Percentiles rank a stretch among this genome's conserved stretches.
Evolutionary conservation across 1,140 invertebrate species (phyloP).

Genomic region (Trigoniulus corallinus): DNA sequence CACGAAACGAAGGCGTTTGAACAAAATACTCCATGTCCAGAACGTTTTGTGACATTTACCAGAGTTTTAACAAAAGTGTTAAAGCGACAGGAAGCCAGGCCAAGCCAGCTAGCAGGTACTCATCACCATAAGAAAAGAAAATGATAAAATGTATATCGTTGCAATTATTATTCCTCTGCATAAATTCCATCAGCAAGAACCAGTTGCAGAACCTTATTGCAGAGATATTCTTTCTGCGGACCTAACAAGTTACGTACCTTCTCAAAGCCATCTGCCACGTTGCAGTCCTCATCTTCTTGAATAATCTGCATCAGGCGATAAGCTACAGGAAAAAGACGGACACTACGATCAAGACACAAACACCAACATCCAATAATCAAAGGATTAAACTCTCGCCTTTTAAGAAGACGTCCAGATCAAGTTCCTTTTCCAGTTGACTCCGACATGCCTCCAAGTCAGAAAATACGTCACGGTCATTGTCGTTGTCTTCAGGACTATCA

Average conservation of each 20-base stretch:
- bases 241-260: not conserved
- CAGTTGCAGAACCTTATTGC: slow-evolving; percentile 7
- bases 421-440: not conserved
- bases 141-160: too few relatives aligned
- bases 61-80: too few relatives aligned
- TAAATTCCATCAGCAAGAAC: slow-evolving; percentile 7
- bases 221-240: not conserved
- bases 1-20: too few relatives aligned
- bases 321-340: not conserved
- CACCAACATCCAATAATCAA: not conserved
- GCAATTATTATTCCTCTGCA: slow-evolving; percentile 3
- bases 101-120: too few relatives aligned
- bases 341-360: not conserved
- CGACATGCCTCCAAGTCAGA: slow-evolving; percentile 2
- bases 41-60: too few relatives aligned
- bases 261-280: not conserved
- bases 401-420: slow-evolving; percentile 4
- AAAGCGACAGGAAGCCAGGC: too few relatives aligned
- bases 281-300: slow-evolving; percentile 6
- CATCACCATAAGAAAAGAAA: too few relatives aligned
- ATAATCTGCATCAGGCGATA: slow-evolving; percentile 3
- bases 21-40: too few relatives aligned
- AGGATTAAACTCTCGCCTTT: slow-evolving; percentile 2
- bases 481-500: not conserved
- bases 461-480: slow-evolving; percentile 1